Base-by-base conservation (phyloP, 2,113 vertebrate species). In the Panurus biarmicus region DNA sequence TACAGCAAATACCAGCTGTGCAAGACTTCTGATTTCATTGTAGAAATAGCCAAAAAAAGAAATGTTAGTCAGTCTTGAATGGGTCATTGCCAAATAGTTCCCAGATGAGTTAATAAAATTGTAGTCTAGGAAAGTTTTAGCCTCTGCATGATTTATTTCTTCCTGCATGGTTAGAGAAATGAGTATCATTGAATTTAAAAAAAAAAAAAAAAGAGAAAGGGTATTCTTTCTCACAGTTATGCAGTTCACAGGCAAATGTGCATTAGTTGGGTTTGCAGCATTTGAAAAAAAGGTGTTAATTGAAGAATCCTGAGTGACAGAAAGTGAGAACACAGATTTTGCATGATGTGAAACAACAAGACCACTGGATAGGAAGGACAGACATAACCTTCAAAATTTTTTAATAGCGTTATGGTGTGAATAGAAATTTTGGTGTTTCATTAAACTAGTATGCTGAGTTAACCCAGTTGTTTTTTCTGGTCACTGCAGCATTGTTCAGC, bases 241-340 rank as follows among this genome's bases (percentile, higher is more conserved):
- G 31, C 40, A 44, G 10, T 65, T 85, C 44, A 72, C 53, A 56
- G 57, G 25, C 40, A 87, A 90, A 82, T 48, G 26, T 69, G 40
- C 48, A 85, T 40, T 72, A 72, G 36, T 12, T 85, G 31, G 18
- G 31, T 53, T 83, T 69, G 36, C 31, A 85, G 56, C 47, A 64
- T 87, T 82, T 75, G 14, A 25, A 76, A 85, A 89, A 93, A 92
- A 92, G 45, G 54, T 90, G 72, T 88, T 93, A 92, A 72, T 78
- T 83, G 85, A 69, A 93, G 67, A 85, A 73, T 67, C 76, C n/a
- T n/a, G 31, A 85, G 53, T 85, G 75, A 88, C 62, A 93, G 88
- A 85, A 93, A 48, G 36, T 76, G 73, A 85, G 40, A 88, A 80
- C 20, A 56, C 28, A 56, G 29, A 50, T 76, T 92, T 92, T 93